These are phyloP conservation scores for Hemichromis elongatus DNA, from an alignment of 2,113 vertebrate genomes.

Conservation along the genomic window DNA sequence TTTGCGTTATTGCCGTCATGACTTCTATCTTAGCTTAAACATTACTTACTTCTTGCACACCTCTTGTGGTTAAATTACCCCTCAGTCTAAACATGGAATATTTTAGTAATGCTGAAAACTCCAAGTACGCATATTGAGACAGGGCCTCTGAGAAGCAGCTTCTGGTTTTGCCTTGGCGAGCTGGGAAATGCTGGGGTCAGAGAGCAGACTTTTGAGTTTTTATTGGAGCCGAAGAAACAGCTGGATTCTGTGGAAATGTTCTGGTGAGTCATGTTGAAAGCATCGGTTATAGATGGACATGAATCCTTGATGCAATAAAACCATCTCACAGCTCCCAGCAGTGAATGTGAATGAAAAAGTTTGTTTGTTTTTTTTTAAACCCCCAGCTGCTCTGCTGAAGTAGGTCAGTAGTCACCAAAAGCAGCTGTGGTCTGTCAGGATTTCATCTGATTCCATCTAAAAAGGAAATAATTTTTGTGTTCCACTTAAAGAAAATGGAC, in stretches of 20 bases:
- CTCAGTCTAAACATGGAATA: neutral
- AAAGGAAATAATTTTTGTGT: neutral
- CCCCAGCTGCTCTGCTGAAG: slow-evolving; percentile 3
- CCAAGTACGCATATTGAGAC: too few species aligned
- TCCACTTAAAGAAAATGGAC: neutral
- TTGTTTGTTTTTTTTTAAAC: neutral
- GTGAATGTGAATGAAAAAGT: neutral
- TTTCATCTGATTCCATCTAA: neutral
- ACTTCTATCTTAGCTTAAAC: neutral
- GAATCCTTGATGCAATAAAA: neutral
- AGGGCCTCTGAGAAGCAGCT: neutral
- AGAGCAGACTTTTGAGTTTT: neutral
- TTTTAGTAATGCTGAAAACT: neutral
- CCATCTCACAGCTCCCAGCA: neutral
- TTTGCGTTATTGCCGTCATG: slow-evolving; percentile 6
- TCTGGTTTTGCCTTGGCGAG: neutral
- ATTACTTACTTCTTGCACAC: neutral
- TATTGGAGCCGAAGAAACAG: slow-evolving; percentile 9
- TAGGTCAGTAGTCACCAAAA: neutral
- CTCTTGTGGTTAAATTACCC: neutral
- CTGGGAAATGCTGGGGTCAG: neutral
- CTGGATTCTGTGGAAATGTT: slow-evolving; percentile 1
- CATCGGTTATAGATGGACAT: slow-evolving; percentile 3
- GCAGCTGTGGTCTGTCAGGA: neutral
- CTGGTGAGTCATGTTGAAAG: slow-evolving; percentile 1